Percentiles rank a stretch among this genome's conserved stretches.
These are phyloP conservation scores for Zenarchopterus dispar DNA, from an alignment of 2,797 vertebrate genomes.

Conservation along the genomic window DNA sequence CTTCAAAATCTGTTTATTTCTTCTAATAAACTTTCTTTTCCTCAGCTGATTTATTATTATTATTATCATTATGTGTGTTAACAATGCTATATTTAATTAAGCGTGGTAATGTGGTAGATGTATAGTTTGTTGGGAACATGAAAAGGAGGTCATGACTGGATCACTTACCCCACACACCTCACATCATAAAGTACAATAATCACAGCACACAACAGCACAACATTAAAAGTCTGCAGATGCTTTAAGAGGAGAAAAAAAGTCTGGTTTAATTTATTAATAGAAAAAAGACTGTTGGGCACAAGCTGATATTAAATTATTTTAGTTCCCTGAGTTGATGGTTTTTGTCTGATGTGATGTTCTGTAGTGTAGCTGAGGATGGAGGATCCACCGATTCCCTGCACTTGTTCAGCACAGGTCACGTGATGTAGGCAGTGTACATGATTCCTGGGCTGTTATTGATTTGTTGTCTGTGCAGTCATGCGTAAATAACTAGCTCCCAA, in stretches of 20 bases:
- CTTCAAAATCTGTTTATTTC: conserved; percentile 32
- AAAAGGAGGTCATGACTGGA: too few species aligned
- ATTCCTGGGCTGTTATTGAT: conserved; percentile 41
- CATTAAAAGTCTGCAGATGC: too few species aligned
- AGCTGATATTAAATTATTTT: too few species aligned
- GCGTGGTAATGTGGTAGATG: too few species aligned
- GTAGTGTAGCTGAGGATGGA: neutral
- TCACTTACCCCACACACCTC: too few species aligned
- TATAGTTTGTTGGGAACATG: too few species aligned
- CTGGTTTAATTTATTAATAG: too few species aligned
- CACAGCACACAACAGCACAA: too few species aligned
- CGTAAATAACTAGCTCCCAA: conserved; percentile 16
- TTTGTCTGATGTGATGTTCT: neutral
- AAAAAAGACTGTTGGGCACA: too few species aligned
- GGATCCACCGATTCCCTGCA: neutral
- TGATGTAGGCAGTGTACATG: conserved; percentile 27
- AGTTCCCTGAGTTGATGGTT: neutral
- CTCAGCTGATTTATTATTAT: conserved; percentile 30
- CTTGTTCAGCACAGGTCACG: conserved; percentile 27
- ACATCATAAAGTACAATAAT: too few species aligned
- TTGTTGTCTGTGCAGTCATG: conserved; percentile 33
- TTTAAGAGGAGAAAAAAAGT: too few species aligned
- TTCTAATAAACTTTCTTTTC: conserved; percentile 52
- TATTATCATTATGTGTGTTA: conserved; percentile 38
- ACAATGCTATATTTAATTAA: too few species aligned